Base-by-base conservation (phyloP, 2,113 vertebrate genomes). In the Plecotus auritus region DNA sequence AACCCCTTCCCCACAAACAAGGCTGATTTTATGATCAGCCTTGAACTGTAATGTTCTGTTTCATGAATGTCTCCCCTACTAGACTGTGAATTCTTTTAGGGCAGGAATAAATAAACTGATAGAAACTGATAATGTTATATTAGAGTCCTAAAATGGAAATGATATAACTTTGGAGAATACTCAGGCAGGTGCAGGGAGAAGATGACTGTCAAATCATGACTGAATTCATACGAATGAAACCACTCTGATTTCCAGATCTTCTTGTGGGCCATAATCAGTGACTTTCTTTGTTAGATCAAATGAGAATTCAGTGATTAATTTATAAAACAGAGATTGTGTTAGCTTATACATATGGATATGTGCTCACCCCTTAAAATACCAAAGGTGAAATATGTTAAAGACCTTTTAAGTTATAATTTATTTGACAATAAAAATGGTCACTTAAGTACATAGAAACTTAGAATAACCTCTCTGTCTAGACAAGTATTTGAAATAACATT, bases 401-500 rank as follows among this genome's bases (percentile, higher is more conserved):
- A 76, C 30, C 2, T 77, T 54, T 89, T 92, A 37, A 85, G 28
- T 74, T 86, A 89, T 14, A 95, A 64, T 84, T 67, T 77, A 81
- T 72, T 64, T 83, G 54, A 78, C 51, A 94, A 90, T 87, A 76
- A 96, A 96, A 93, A 83, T 7, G 0, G 5, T 69, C 76, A 99
- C 99, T 98, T 94, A 99, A n/a, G n/a, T 37, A 99, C 96, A 93
- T 98, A 98, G 90, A 99, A 98, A 70, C 97, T 95, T 82, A 98
- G 96, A 0, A 93, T 97, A 95, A 99, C 95, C 74, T 99, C 98
- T 97, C 99, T 98, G 67, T 99, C 99, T 96, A 99, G 97, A 81
- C 98, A 99, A 35, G 98, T 99, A 97, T 99, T 99, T 86, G 99
- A 98, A 83, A 99, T 98, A 96, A 99, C 97, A 81, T 99, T 98